Conservation (phyloP, 2,888 invertebrate genomes). For the Acleris cristana region DNA sequence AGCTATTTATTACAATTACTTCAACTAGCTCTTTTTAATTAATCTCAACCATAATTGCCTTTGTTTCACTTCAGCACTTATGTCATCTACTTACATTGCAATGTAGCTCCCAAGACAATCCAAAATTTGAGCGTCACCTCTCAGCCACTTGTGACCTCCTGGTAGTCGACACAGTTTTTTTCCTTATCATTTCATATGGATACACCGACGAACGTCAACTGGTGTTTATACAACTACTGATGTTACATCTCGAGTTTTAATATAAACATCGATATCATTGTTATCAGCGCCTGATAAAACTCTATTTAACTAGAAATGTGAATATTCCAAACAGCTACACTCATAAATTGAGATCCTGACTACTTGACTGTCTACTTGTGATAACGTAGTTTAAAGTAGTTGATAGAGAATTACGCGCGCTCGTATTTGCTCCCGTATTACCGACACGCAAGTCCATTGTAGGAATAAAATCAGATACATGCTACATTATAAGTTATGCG, state of each 20-base stretch:
- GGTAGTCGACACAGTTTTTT: conserved; percentile 13
- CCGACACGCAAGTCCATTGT: conserved; percentile 16
- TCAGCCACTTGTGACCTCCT: conserved; percentile 10
- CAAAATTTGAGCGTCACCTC: conserved; percentile 16
- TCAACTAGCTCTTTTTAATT: background rate
- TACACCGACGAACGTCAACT: background rate
- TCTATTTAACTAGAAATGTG: conserved; percentile 22
- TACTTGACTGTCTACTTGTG: background rate
- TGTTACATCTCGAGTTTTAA: conserved; percentile 17
- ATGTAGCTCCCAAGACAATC: background rate
- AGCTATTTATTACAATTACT: background rate
- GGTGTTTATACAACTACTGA: conserved; percentile 26
- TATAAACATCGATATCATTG: conserved; percentile 28
- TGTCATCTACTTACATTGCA: conserved; percentile 23
- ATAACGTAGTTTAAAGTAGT: background rate
- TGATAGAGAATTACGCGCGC: conserved; percentile 9
- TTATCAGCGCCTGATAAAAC: conserved; percentile 33
- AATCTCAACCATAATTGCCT: background rate
- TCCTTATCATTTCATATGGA: conserved; percentile 26
- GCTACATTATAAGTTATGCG: background rate
- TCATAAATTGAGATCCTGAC: conserved; percentile 12
- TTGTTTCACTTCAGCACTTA: background rate
- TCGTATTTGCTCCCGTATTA: conserved; percentile 11
- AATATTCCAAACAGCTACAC: conserved; percentile 7
- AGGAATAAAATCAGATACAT: background rate